These are phyloP conservation scores for Aurelia aurita DNA, from an alignment of 30 jellyfish, hydroid and myxozoan species.

Conservation along the genomic window DNA sequence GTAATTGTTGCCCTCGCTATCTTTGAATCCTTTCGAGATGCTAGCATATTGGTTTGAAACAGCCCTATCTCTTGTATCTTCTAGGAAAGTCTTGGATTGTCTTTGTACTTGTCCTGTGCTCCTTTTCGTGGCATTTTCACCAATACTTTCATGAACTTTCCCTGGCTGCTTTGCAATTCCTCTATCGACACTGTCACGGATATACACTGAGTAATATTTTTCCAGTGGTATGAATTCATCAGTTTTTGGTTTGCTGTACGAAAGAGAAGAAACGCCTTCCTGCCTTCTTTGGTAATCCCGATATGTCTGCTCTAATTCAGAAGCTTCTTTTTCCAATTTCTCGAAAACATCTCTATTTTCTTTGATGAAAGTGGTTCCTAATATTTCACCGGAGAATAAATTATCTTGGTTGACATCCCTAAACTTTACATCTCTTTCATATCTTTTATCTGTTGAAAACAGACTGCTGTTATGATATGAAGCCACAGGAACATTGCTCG, in stretches of 20 bases:
- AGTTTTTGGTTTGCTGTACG: slow-evolving; percentile 39
- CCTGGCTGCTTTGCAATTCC: background rate
- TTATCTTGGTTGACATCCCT: background rate
- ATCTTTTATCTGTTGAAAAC: background rate
- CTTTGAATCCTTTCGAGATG: background rate
- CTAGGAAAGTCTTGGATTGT: background rate
- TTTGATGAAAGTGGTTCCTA: slow-evolving; percentile 1
- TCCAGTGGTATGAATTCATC: slow-evolving; percentile 39
- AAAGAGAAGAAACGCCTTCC: background rate
- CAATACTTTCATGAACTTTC: background rate
- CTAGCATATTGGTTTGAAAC: background rate
- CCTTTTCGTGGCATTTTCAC: background rate
- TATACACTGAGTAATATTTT: slow-evolving; percentile 19
- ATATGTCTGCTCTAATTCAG: slow-evolving; percentile 41
- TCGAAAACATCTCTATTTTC: slow-evolving; percentile 23
- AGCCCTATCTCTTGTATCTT: background rate
- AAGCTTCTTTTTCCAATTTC: slow-evolving; percentile 49
- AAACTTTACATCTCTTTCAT: background rate
- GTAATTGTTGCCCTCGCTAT: background rate
- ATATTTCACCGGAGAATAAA: background rate
- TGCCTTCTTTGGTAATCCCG: slow-evolving; percentile 22
- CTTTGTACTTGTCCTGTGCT: background rate
- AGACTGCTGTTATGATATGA: background rate
- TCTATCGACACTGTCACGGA: background rate
- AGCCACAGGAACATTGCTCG: background rate